Percentiles rank a stretch among this genome's conserved stretches.
Evolutionary conservation across 2,888 invertebrate species (phyloP).

Genomic region (Thera obeliscata): DNA sequence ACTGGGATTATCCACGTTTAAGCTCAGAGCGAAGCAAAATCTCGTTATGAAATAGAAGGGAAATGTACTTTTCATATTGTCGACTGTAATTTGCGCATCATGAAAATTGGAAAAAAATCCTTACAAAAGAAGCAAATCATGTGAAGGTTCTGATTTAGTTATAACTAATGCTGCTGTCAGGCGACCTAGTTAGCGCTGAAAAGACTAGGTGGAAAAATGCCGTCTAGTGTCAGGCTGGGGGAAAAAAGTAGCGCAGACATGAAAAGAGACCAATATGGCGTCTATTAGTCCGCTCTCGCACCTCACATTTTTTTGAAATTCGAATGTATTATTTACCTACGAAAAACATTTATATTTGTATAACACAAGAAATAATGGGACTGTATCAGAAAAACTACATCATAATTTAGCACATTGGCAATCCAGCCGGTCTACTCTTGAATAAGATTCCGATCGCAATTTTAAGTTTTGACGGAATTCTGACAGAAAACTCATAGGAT

Average conservation of each 20-base stretch:
- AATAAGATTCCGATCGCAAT: no score
- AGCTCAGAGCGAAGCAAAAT: conserved; percentile 21
- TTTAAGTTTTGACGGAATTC: no score
- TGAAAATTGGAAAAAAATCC: conserved; percentile 1
- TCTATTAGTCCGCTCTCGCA: background rate
- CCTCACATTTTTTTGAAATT: background rate
- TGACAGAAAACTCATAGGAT: no score
- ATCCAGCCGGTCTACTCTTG: no score
- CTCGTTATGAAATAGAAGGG: conserved; percentile 29
- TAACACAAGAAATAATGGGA: no score
- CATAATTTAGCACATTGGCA: background rate
- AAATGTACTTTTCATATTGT: conserved; percentile 11
- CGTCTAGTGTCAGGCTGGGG: background rate
- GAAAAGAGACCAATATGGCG: background rate
- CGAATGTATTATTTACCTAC: background rate
- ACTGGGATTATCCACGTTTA: conserved; percentile 32
- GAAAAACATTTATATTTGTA: no score
- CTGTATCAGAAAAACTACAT: no score
- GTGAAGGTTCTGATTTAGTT: conserved; percentile 4
- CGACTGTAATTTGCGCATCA: conserved; percentile 10
- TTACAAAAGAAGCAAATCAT: background rate
- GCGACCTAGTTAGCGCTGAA: conserved; percentile 3
- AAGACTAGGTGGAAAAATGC: background rate
- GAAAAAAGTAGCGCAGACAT: background rate
- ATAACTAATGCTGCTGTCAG: background rate